Evolutionary conservation across 2,888 invertebrate species (phyloP).

Genomic region (Plusia festucae): DNA sequence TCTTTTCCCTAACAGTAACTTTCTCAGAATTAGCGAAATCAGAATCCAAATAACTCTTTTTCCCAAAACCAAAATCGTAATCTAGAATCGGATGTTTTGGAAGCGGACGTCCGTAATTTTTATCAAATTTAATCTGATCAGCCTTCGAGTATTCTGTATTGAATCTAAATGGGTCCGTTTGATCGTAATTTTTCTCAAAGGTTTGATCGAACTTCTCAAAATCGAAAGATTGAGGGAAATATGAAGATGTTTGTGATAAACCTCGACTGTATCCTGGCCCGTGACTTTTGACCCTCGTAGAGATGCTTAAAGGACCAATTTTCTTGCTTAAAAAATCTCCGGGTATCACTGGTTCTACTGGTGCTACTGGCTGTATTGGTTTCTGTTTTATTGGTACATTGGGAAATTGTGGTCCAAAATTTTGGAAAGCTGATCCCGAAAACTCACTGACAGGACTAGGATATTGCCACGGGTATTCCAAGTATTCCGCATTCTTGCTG

Average conservation of each 20-base stretch:
- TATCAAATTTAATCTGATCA: not conserved
- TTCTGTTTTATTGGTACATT: constrained; percentile 49
- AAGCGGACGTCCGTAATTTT: constrained; percentile 43
- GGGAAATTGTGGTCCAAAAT: constrained; percentile 27
- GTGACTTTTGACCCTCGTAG: constrained; percentile 62
- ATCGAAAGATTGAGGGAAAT: constrained; percentile 62
- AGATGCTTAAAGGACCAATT: not conserved
- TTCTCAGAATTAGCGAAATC: constrained; percentile 66
- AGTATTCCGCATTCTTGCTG: constrained; percentile 25
- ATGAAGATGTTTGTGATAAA: constrained; percentile 64
- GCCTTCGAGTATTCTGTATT: not conserved
- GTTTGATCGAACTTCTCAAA: not conserved
- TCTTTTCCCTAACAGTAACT: constrained; percentile 43
- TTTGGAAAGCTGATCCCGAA: not conserved
- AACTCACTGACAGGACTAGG: constrained; percentile 21
- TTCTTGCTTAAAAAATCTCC: constrained; percentile 57
- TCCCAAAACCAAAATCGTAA: constrained; percentile 52
- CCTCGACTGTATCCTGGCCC: constrained; percentile 65
- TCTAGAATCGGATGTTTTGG: constrained; percentile 33
- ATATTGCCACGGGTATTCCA: constrained; percentile 33
- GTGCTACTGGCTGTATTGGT: constrained; percentile 31
- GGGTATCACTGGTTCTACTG: constrained; percentile 54
- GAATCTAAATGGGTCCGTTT: constrained; percentile 14
- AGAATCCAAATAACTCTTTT: constrained; percentile 64
- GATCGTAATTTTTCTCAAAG: constrained; percentile 9